These are phyloP conservation scores for Notolabrus celidotus DNA, from an alignment of 2,797 vertebrate species.

Conservation along the genomic window DNA sequence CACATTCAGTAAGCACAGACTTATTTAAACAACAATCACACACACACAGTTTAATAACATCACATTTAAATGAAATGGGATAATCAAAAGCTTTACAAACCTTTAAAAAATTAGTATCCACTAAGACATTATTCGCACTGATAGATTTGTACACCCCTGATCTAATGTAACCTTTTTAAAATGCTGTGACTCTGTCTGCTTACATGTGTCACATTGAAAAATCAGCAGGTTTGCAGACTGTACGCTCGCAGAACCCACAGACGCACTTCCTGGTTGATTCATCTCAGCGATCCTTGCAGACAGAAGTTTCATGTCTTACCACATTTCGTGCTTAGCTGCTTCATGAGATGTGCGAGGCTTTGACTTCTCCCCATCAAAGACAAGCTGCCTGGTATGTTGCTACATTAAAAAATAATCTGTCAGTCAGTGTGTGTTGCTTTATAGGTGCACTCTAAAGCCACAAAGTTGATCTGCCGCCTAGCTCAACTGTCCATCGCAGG, in stretches of 20 bases:
- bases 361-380: conserved; percentile 8
- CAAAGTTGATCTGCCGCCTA: conserved; percentile 21
- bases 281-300: fast-evolving
- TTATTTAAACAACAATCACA: background rate
- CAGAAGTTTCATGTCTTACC: background rate
- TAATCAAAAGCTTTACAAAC: too few relatives aligned
- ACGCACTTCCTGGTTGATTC: conserved; percentile 45
- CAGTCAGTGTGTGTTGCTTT: conserved; percentile 13
- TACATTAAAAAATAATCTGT: conserved; percentile 23
- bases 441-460: conserved; percentile 18
- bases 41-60: background rate
- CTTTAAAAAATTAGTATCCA: background rate
- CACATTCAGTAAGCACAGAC: background rate
- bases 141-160: background rate
- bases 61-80: too few relatives aligned
- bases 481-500: conserved; percentile 24
- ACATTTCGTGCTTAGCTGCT: background rate
- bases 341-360: background rate
- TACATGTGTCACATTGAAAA: background rate
- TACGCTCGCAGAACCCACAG: conserved; percentile 28
- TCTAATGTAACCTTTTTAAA: background rate
- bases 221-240: conserved; percentile 22
- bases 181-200: background rate
- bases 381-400: background rate
- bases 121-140: background rate